phyloP scores from a whole-genome alignment of 1,140 invertebrate species.

The Drosophila teissieri region DNA sequence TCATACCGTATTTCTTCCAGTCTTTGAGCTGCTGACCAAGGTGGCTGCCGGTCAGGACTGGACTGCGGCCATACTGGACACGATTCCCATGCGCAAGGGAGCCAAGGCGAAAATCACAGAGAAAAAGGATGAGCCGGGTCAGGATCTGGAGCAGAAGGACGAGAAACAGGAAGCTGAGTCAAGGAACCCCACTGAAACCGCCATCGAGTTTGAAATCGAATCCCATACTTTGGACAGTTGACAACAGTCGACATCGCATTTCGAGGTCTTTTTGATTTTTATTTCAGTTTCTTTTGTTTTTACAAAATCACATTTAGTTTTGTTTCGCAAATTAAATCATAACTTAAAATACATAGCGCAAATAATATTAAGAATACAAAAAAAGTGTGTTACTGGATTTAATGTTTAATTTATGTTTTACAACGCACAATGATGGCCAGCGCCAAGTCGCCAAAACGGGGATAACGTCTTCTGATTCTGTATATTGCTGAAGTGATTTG shows the following conservation, averaged over 20 bases:
- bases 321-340: constrained; percentile 60
- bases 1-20: constrained; percentile 85
- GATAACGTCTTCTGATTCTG: constrained; percentile 3
- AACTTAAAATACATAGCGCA: constrained; percentile 57
- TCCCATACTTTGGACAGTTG: constrained; percentile 18
- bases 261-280: constrained; percentile 59
- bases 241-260: constrained; percentile 5
- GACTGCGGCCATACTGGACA: constrained; percentile 93
- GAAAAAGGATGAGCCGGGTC: constrained; percentile 9
- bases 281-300: constrained; percentile 63
- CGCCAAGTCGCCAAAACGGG: constrained; percentile 18
- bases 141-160: neutral
- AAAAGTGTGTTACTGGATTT: constrained; percentile 18
- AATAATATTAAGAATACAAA: constrained; percentile 26
- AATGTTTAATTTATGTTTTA: constrained; percentile 18
- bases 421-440: constrained; percentile 30
- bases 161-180: neutral
- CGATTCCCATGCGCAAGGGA: constrained; percentile 91
- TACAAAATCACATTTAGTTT: constrained; percentile 66
- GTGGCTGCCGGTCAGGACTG: constrained; percentile 92
- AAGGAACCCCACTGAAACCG: neutral
- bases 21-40: constrained; percentile 95
- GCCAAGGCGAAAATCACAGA: constrained; percentile 85
- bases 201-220: neutral
- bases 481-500: constrained; percentile 11